Conservation (phyloP, 2,888 invertebrate genomes). For the Arctia plantaginis region DNA sequence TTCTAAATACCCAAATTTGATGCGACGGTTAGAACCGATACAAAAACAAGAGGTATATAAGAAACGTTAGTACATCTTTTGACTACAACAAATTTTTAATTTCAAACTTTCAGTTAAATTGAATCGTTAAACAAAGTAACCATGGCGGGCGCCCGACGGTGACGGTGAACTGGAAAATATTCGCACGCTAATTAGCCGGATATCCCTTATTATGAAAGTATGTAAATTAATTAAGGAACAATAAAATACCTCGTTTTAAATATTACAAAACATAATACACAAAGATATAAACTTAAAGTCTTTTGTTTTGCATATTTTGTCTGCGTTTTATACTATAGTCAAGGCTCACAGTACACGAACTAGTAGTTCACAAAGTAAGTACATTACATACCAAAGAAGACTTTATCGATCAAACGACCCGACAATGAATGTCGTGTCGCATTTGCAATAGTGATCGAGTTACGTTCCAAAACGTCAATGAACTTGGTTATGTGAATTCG, state of each 20-base stretch:
- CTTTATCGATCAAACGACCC: conserved; percentile 54
- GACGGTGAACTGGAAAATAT: conserved; percentile 60
- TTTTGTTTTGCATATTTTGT: conserved; percentile 29
- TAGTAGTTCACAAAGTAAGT: conserved; percentile 12
- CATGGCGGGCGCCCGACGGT: conserved; percentile 44
- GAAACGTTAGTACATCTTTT: conserved; percentile 49
- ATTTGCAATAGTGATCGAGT: conserved; percentile 48
- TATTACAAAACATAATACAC: conserved; percentile 34
- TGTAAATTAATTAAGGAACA: conserved; percentile 58
- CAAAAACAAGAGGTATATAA: conserved; percentile 32
- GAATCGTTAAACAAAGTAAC: conserved; percentile 35
- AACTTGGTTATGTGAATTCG: conserved; percentile 54
- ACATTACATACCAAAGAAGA: conserved; percentile 22
- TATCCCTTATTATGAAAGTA: conserved; percentile 66
- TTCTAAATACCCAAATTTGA: conserved; percentile 43
- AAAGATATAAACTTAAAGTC: conserved; percentile 32
- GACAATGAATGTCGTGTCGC: conserved; percentile 30
- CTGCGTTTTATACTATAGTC: conserved; percentile 20
- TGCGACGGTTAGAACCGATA: neutral
- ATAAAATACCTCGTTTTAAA: conserved; percentile 41
- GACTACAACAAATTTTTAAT: conserved; percentile 43
- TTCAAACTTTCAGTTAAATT: conserved; percentile 45
- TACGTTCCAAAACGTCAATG: conserved; percentile 53
- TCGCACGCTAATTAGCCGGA: conserved; percentile 66
- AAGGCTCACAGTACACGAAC: neutral